Percentiles rank a stretch among this genome's conserved stretches.
phyloP scores from a whole-genome alignment of 2,113 vertebrate species.

The Aviceda subcristata region DNA sequence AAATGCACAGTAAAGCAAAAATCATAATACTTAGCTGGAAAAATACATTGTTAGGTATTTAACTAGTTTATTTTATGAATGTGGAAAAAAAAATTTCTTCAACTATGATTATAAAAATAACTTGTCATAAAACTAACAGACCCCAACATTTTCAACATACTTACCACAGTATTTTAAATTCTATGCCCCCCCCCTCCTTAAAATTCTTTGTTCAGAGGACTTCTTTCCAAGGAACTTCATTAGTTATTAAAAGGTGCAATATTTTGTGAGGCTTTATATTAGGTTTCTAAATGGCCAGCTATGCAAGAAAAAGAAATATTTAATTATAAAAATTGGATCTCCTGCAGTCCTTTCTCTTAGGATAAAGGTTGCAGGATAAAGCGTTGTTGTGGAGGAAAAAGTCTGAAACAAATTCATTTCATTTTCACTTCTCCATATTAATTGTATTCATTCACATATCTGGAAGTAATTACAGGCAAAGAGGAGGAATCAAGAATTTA shows the following conservation, averaged over 20 bases:
- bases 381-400: not conserved
- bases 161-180: too few relatives aligned
- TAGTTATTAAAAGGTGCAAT: not conserved
- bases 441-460: constrained; percentile 35
- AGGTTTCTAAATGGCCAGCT: not conserved
- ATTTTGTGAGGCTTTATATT: not conserved
- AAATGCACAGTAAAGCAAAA: not conserved
- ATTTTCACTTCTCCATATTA: constrained; percentile 27
- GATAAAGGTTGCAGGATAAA: not conserved
- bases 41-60: not conserved
- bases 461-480: constrained; percentile 65
- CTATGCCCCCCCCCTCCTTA: too few relatives aligned
- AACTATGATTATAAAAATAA: not conserved
- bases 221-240: not conserved
- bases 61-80: not conserved
- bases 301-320: not conserved
- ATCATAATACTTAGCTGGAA: not conserved
- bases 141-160: not conserved
- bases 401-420: constrained; percentile 39
- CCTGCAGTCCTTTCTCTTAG: not conserved
- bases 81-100: not conserved
- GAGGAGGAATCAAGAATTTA: constrained; percentile 57
- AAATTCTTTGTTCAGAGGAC: not conserved
- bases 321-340: not conserved
- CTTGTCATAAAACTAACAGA: not conserved